Base-by-base conservation (phyloP, 2,797 vertebrate species). In the Arrhamphus sclerolepis region DNA sequence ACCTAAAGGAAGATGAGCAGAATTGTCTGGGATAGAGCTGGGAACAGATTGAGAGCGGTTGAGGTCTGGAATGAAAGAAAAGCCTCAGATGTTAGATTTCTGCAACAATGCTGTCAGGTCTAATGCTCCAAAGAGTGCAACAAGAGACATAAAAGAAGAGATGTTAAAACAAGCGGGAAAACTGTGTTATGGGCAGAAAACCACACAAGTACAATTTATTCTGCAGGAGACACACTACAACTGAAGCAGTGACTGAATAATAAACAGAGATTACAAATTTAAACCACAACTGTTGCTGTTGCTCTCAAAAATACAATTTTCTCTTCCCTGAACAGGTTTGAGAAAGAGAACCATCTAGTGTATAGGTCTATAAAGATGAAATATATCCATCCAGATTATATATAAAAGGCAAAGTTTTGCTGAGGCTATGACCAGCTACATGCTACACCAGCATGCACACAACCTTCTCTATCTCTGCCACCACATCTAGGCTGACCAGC, bases 11-110 rank as follows among this genome's bases (percentile, higher is more conserved):
- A 65, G 85, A 84, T 80, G 81, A 73, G 85, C 75, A 71, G 75
- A 58, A 85, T 68, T 87, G 75, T 75, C 88, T 83, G 82, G 42
- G 53, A 80, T 62, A 65, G 80, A 77, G 77, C 66, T 78, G 79
- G 89, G 71, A 81, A 83, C 78, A 80, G 57, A 86, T 78, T 86
- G 87, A 88, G 73, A 81, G 80, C 73, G 80, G 79, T 73, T 89
- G 80, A 86, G 63, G 66, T 84, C 91, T 94, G 93, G 46, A 93
- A 91, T 75, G 87, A 76, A 82, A 92, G 73, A 91, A 75, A 80
- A 89, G 20, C 69, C 69, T 81, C 54, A 66, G 72, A 82, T 81
- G 78, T 80, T 77, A 79, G 63, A 72, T 67, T 78, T 21, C 42
- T 57, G 40, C 68, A 54, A 56, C 76, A 72, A 53, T 41, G 24